These are phyloP conservation scores for Aspidapion aeneum DNA, from an alignment of 2,888 invertebrate species.

Conservation along the genomic window DNA sequence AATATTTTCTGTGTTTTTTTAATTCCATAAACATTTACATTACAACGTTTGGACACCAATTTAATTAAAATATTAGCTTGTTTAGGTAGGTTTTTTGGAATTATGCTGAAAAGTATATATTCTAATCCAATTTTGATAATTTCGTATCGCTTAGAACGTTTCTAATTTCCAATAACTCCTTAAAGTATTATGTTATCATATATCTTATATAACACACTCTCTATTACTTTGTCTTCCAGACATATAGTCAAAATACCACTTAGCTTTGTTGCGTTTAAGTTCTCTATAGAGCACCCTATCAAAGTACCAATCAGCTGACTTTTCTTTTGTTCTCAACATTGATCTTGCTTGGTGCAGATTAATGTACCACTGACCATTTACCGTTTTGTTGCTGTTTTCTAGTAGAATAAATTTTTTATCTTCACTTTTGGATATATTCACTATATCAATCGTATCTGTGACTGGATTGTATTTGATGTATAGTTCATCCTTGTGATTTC, in stretches of 20 bases:
- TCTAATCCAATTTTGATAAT: no score
- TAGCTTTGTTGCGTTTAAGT: slow-evolving; percentile 36
- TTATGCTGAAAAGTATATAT: no score
- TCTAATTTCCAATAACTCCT: no score
- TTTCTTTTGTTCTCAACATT: slow-evolving; percentile 32
- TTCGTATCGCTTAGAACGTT: no score
- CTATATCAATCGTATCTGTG: slow-evolving; percentile 17
- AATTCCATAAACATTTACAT: no score
- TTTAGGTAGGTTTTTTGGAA: no score
- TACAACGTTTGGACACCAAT: no score
- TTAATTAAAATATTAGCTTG: no score
- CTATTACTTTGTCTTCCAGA: slow-evolving; percentile 28
- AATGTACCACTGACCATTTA: slow-evolving; percentile 39
- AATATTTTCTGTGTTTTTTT: no score
- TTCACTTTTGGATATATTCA: slow-evolving; percentile 16
- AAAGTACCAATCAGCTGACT: slow-evolving; percentile 36
- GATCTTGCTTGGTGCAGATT: slow-evolving; percentile 34
- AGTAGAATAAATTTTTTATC: slow-evolving; percentile 13
- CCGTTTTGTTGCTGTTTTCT: slow-evolving; percentile 23
- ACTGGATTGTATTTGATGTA: slow-evolving; percentile 22
- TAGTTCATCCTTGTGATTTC: slow-evolving; percentile 16
- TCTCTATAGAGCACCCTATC: slow-evolving; percentile 33
- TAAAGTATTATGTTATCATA: no score
- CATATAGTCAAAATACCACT: slow-evolving; percentile 44
- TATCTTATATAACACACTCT: not conserved